Evolutionary conservation across 2,888 invertebrate genomes (phyloP).

Genomic region (Campoplex capitator): DNA sequence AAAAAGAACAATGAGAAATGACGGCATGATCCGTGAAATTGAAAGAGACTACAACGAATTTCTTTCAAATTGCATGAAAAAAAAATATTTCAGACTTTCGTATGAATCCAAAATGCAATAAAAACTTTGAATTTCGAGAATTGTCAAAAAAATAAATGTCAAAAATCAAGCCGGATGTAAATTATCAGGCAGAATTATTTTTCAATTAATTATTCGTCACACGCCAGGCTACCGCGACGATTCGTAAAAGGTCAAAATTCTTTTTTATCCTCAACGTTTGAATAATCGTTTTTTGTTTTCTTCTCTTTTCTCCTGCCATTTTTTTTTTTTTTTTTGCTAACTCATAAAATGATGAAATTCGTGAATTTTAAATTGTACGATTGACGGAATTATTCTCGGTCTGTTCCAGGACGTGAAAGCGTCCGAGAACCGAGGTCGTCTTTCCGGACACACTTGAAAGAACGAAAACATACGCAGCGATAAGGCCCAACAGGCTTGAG

Average conservation of each 20-base stretch:
- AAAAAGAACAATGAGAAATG: neutral
- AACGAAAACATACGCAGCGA: conserved; percentile 40
- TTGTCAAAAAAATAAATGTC: neutral
- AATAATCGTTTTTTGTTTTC: conserved; percentile 49
- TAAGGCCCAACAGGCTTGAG: conserved; percentile 34
- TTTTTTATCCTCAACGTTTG: conserved; percentile 33
- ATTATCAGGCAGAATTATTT: neutral
- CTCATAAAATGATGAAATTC: conserved; percentile 11
- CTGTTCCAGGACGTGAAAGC: conserved; percentile 57
- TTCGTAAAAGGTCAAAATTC: conserved; percentile 49
- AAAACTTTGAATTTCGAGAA: neutral
- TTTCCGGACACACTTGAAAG: conserved; percentile 14
- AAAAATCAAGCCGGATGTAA: conserved; percentile 11
- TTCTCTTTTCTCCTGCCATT: neutral
- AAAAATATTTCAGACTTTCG: neutral
- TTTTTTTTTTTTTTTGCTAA: neutral
- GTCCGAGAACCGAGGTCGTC: conserved; percentile 47
- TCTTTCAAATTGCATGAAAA: neutral
- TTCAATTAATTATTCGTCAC: conserved; percentile 12
- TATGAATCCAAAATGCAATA: neutral
- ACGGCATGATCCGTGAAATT: neutral
- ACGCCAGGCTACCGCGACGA: neutral
- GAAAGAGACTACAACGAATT: neutral
- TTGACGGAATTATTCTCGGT: conserved; percentile 26
- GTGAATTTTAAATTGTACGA: conserved; percentile 32